Percentiles rank a stretch among this genome's conserved stretches.
Conservation (phyloP, 2,797 vertebrate species). For the Epinephelus malabaricus region DNA sequence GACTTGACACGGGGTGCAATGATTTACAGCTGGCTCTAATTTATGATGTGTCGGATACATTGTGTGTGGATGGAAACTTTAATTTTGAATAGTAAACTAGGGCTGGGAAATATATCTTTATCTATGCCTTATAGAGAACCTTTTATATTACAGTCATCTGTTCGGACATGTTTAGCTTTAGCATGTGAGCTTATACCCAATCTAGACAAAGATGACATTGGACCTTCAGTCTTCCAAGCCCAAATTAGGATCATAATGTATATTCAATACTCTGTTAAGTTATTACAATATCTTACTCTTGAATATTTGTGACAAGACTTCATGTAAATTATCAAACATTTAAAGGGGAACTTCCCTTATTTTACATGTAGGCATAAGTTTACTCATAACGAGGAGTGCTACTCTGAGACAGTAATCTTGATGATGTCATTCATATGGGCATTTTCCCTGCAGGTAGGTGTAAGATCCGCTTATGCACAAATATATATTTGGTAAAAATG, state of each 20-base stretch:
- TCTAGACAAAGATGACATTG: background rate
- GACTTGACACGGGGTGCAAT: background rate
- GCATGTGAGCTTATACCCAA: background rate
- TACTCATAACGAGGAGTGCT: background rate
- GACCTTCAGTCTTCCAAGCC: background rate
- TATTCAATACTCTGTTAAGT: background rate
- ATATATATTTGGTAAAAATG: too few species aligned
- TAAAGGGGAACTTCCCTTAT: background rate
- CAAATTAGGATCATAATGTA: background rate
- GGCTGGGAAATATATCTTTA: too few species aligned
- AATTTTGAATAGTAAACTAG: constrained; percentile 1
- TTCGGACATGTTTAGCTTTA: background rate
- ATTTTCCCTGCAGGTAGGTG: background rate
- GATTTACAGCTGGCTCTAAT: constrained; percentile 11
- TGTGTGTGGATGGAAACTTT: constrained; percentile 10
- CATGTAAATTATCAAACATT: constrained; percentile 12
- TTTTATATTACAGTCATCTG: background rate
- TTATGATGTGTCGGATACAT: constrained; percentile 11
- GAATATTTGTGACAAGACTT: constrained; percentile 14
- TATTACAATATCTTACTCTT: background rate
- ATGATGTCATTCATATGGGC: background rate
- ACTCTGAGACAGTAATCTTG: background rate
- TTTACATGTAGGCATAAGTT: background rate
- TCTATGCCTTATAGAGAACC: too few species aligned
- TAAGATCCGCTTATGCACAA: too few species aligned